Evolutionary conservation across 2,797 vertebrate genomes (phyloP).

Genomic region (Martes flavigula): DNA sequence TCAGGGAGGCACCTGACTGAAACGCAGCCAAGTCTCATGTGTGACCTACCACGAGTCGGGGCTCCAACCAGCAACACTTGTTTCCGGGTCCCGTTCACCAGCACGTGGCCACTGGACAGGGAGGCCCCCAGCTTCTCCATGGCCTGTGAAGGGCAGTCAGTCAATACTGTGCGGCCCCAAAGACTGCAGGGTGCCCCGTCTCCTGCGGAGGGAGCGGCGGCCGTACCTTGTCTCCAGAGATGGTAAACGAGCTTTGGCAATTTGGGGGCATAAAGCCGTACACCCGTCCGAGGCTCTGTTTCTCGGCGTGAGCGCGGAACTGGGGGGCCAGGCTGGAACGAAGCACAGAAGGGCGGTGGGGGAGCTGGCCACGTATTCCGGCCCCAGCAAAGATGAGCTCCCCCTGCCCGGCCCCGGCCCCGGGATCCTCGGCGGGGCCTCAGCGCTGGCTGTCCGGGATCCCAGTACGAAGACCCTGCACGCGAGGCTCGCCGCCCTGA

Average conservation of each 20-base stretch:
- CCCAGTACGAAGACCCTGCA: not conserved
- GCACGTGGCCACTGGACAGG: conserved; percentile 84
- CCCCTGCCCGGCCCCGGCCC: fast-evolving
- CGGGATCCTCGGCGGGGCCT: fast-evolving
- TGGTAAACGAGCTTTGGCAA: conserved; percentile 61
- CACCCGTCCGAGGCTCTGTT: conserved; percentile 81
- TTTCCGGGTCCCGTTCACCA: conserved; percentile 77
- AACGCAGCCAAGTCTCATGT: fast-evolving
- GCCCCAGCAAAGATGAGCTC: not conserved
- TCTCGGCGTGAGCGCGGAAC: not conserved
- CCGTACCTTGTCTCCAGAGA: conserved; percentile 83
- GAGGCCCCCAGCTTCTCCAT: conserved; percentile 85
- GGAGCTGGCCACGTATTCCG: fast-evolving
- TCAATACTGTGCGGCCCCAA: fast-evolving
- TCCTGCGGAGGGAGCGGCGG: not conserved
- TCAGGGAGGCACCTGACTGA: not conserved
- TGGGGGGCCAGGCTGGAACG: conserved; percentile 45
- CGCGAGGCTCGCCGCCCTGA: fast-evolving
- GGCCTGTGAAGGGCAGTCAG: conserved; percentile 59
- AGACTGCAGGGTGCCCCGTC: fast-evolving
- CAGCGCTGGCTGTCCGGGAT: fast-evolving
- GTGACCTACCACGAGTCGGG: conserved; percentile 84
- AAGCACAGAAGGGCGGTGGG: not conserved
- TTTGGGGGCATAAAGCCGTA: conserved; percentile 82
- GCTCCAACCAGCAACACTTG: conserved; percentile 83